Evolutionary conservation across 2,797 vertebrate genomes (phyloP).

Genomic region (Leptoclinus maculatus): DNA sequence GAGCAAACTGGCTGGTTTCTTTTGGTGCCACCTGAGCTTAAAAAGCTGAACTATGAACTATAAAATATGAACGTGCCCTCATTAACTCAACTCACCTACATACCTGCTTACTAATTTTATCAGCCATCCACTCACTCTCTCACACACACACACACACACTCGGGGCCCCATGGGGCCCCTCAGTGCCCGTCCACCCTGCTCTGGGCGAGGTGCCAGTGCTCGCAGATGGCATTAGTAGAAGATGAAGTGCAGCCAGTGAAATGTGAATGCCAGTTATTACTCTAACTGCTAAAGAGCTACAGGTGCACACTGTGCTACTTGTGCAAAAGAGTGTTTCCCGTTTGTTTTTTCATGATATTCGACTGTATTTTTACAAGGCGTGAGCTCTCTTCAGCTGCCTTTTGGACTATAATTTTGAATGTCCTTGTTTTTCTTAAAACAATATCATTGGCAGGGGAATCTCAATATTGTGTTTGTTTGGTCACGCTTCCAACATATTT

Average conservation of each 20-base stretch:
- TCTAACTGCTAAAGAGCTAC: conserved; percentile 56
- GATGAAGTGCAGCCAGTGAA: conserved; percentile 77
- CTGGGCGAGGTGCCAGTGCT: conserved; percentile 69
- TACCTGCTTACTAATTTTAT: conserved; percentile 48
- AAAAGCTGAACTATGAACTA: background rate
- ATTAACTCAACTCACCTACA: conserved; percentile 37
- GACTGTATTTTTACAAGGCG: background rate
- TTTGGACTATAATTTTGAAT: background rate
- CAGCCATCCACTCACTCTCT: conserved; percentile 19
- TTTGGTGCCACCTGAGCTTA: conserved; percentile 1
- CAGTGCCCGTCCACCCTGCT: conserved; percentile 36
- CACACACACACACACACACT: conserved; percentile 1
- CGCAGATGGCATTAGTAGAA: conserved; percentile 80
- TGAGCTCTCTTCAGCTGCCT: background rate
- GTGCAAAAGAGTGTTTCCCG: background rate
- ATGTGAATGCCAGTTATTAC: conserved; percentile 72
- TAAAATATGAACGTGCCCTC: conserved; percentile 30
- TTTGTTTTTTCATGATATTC: background rate
- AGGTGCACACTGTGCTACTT: conserved; percentile 28
- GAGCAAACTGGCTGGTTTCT: background rate
- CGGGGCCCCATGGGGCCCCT: background rate
- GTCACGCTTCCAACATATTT: no score
- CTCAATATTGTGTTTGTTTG: no score
- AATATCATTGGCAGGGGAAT: no score
- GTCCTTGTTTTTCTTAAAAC: no score